These are phyloP conservation scores for Synaphobranchus kaupii DNA, from an alignment of 2,797 vertebrate species.

Conservation along the genomic window DNA sequence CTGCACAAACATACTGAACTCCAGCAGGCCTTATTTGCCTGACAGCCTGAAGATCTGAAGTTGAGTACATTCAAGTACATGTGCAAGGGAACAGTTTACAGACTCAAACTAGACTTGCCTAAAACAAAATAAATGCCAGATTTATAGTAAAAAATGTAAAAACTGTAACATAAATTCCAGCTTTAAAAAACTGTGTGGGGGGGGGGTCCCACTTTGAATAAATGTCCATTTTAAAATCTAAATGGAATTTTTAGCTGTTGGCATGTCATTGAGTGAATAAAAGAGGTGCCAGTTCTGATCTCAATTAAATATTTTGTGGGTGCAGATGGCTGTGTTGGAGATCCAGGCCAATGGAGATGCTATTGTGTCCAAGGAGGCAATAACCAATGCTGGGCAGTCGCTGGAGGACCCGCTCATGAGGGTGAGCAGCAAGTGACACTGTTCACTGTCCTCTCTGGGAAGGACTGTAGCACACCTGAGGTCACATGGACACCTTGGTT, in stretches of 20 bases:
- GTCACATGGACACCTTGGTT: neutral
- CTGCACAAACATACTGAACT: neutral
- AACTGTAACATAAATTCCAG: neutral
- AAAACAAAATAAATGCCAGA: neutral
- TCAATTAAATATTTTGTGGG: neutral
- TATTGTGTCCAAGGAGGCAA: slow-evolving; percentile 87
- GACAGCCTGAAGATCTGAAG: neutral
- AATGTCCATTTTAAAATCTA: neutral
- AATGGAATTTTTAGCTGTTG: neutral
- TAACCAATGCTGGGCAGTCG: slow-evolving; percentile 80
- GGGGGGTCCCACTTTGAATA: neutral
- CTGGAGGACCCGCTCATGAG: slow-evolving; percentile 90
- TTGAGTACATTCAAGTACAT: slow-evolving; percentile 5
- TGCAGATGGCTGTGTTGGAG: slow-evolving; percentile 91
- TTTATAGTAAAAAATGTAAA: neutral
- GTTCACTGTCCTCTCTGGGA: slow-evolving; percentile 5
- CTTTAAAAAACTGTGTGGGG: neutral
- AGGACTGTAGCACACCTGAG: neutral
- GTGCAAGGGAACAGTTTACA: neutral
- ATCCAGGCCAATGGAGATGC: slow-evolving; percentile 90
- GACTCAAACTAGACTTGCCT: neutral
- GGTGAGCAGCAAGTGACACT: slow-evolving; percentile 68
- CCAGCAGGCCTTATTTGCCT: neutral
- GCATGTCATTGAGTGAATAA: neutral
- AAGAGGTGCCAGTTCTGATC: neutral